Evolutionary conservation across 2,113 vertebrate species (phyloP), one percentile per base, ranked within the genome.

Genomic region (Barbus barbus): DNA sequence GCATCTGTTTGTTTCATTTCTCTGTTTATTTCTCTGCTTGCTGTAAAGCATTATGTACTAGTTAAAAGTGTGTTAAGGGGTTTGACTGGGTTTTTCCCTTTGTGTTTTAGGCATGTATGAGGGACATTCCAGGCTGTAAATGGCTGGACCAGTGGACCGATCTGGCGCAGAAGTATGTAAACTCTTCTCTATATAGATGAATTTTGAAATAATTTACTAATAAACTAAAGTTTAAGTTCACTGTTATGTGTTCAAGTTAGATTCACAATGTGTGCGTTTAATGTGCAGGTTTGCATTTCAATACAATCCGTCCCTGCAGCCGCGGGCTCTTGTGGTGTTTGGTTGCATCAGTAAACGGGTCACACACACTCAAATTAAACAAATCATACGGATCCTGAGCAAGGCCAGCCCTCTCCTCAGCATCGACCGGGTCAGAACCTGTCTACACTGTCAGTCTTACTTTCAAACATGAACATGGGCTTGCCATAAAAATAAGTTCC

Each of bases 121-220:
- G 95, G 91, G 96, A 97, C 89, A 96, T 96, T 86, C 96, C 95
- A 76, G 95, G 93, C 0, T 97, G 96, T 93, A 96, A 96, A 87
- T 97, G 96, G 96, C 93, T 97, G 83, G 96, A 97, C 90, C 96
- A 96, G 87, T 97, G 96, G 95, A 97, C 95, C 12, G 96, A 97
- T 84, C 93, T 97, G 38, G 96, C 96, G 61, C 96, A 97, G 77
- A 96, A 96, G 96, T 97, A 91, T 0, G 94, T 92, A 0, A 44
- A 58, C 22, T n/a, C 20, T 7, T 9, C 26, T 11, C 16, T 31
- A 1, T 8, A 11, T 22, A 33, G 3, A 9, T 77, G 56, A 7
- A 58, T 76, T 31, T 6, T 71, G 4, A 78, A 24, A 41, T 41
- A 4, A 56, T 26, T 24, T 24, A 22, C 2, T 24, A 24, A 14